Conservation (phyloP, 2,797 vertebrate species). For the Babyrousa celebensis region DNA sequence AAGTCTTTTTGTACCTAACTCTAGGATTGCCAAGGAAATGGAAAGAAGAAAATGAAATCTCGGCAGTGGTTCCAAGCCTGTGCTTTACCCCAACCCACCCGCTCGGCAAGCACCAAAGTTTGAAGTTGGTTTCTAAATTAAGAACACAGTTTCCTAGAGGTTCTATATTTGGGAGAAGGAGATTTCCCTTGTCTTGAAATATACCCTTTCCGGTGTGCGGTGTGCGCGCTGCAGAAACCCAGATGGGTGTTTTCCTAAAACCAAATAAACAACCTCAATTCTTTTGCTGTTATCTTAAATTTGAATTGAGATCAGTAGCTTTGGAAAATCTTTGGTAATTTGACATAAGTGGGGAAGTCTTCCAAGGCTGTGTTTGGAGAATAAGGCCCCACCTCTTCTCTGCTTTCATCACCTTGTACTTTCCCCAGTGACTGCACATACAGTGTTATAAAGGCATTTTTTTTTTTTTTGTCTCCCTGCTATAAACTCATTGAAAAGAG, state of each 20-base stretch:
- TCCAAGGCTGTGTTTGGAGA: background rate
- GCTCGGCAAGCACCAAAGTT: background rate
- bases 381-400: too few species aligned
- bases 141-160: conserved; percentile 76
- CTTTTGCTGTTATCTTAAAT: conserved; percentile 57
- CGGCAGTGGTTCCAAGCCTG: background rate
- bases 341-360: background rate
- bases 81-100: conserved; percentile 6
- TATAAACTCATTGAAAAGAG: background rate
- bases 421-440: background rate
- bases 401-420: background rate
- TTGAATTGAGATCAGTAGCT: conserved; percentile 25
- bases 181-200: conserved; percentile 80
- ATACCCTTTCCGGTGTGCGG: conserved; percentile 82
- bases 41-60: conserved; percentile 17
- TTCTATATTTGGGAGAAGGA: conserved; percentile 79
- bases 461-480: background rate
- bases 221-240: conserved; percentile 1
- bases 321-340: background rate
- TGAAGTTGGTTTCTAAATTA: conserved; percentile 77
- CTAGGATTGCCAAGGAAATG: background rate
- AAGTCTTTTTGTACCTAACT: conserved; percentile 44
- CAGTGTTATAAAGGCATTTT: background rate
- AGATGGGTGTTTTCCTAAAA: conserved; percentile 62
- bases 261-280: conserved; percentile 56